Evolutionary conservation across 2,888 invertebrate species (phyloP).

Genomic region (Eilema depressum): DNA sequence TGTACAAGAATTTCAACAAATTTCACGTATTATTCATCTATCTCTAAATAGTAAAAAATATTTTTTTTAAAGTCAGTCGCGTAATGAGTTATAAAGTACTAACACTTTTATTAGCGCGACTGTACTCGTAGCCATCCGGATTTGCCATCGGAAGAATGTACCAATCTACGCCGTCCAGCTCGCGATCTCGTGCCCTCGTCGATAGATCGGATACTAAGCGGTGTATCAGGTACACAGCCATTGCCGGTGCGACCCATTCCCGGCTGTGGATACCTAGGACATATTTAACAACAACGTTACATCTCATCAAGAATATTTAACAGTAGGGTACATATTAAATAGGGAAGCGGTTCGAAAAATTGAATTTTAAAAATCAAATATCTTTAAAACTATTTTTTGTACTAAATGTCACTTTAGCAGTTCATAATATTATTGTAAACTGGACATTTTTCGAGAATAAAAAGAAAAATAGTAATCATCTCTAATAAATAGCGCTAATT

Average conservation of each 20-base stretch:
- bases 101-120: conserved; percentile 70
- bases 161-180: conserved; percentile 89
- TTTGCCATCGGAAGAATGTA: conserved; percentile 89
- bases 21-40: too few species aligned
- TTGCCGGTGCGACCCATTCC: conserved; percentile 89
- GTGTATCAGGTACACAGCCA: conserved; percentile 87
- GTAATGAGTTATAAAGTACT: conserved; percentile 39
- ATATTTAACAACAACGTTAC: background rate
- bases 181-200: conserved; percentile 62
- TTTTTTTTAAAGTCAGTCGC: background rate
- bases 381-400: too few species aligned
- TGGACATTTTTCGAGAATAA: too few species aligned
- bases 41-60: too few species aligned
- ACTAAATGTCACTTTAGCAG: too few species aligned
- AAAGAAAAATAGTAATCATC: too few species aligned
- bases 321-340: too few species aligned
- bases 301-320: background rate
- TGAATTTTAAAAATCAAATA: too few species aligned
- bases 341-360: too few species aligned
- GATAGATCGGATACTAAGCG: conserved; percentile 77
- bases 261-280: conserved; percentile 87
- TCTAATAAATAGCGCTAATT: too few species aligned
- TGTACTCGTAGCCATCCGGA: conserved; percentile 91
- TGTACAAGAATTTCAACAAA: background rate
- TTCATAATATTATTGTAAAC: too few species aligned